Evolutionary conservation across 2,797 vertebrate genomes (phyloP), one percentile per base, ranked within the genome.

Genomic region (Onychomys leucogaster): DNA sequence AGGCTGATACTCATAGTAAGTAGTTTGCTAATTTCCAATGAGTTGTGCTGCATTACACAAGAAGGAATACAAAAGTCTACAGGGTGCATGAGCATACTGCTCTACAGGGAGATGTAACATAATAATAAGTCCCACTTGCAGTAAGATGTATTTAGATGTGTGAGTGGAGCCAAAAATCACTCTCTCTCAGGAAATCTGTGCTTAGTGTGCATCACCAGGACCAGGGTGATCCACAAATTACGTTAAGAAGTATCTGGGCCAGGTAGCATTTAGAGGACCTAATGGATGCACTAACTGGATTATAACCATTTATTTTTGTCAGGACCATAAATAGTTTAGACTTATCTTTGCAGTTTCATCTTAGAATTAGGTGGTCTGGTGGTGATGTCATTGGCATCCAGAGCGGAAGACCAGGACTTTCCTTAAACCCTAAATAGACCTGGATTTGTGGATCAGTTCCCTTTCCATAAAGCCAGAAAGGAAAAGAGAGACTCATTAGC

Each of bases 131-230:
- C 23, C 23, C 84, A 4, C 59, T 83, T 82, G 0, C 9, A 85
- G 80, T 61, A 43, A n/a, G 43, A 84, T 61, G 90, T 77, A 90
- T 86, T 94, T 95, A 96, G 82, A 77, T 34, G 92, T 85, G 88
- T 49, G 29, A 37, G 32, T 90, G 67, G 34, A n/a, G 19, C 27
- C 19, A 32, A 76, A 73, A 84, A 95, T n/a, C n/a, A 55, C 55
- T 14, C 29, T 34, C 57, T 57, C 32, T 93, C 57, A 89, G 49
- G 19, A 94, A 94, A 61, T 88, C 13, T 61, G 13, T 73, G 77
- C 95, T 88, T 91, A 87, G 71, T 57, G 41, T 81, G 25, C 1
- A 2, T 92, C 11, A 37, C 67, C 91, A 69, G n/a, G 34, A 88
- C 29, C 41, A 82, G 49, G 13, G 59, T 80, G 71, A 82, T 21